Evolutionary conservation across 2,113 vertebrate species (phyloP).

Genomic region (Mesembrinibis cayennensis): DNA sequence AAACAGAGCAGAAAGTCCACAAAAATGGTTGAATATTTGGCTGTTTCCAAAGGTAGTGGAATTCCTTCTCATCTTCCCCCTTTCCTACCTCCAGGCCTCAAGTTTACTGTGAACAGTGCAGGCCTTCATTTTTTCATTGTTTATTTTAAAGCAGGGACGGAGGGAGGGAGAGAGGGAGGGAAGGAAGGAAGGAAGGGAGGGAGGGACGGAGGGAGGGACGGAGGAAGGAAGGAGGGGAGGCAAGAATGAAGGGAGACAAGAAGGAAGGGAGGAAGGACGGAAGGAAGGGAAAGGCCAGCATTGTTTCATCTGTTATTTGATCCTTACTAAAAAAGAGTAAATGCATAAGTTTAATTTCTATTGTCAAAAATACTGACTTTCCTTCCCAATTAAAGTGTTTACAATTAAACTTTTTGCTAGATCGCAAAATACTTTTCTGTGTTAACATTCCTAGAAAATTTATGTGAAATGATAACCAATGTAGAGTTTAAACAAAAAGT

Average conservation of each 20-base stretch:
- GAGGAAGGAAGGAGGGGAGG: too few species aligned
- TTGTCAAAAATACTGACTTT: background rate
- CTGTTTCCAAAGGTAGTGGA: background rate
- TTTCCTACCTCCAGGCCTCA: background rate
- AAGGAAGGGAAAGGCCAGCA: accelerated
- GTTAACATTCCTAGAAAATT: background rate
- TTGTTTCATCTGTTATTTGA: background rate
- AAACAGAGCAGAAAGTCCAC: background rate
- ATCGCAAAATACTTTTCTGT: background rate
- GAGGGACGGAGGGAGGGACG: too few species aligned
- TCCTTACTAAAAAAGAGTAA: background rate
- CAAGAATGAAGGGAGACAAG: too few species aligned
- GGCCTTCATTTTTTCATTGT: background rate
- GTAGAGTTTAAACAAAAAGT: background rate
- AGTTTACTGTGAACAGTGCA: background rate
- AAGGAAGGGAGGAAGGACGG: too few species aligned
- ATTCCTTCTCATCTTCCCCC: background rate
- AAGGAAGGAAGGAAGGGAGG: too few species aligned
- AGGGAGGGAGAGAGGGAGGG: too few species aligned
- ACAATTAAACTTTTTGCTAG: background rate
- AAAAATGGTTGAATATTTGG: background rate
- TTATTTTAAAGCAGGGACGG: background rate
- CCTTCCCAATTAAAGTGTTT: background rate
- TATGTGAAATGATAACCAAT: background rate
- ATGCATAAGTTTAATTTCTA: background rate